Evolutionary conservation across 37 sponge, comb jelly and placozoan species (phyloP), one percentile per base, ranked within the genome.

Genomic region (Chondrilla cf. caribensis): DNA sequence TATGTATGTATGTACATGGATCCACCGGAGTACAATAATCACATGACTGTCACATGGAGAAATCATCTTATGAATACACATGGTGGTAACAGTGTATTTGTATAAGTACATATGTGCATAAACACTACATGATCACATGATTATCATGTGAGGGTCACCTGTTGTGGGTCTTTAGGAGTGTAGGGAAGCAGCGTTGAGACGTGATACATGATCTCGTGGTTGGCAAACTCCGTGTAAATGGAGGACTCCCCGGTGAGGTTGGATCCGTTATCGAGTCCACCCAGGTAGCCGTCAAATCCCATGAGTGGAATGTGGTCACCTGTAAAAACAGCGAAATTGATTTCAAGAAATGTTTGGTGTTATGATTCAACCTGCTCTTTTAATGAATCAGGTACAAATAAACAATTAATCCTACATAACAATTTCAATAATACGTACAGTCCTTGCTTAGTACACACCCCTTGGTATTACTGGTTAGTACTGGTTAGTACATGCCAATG

Each of bases 151-250:
- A 21, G 5, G 19, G 22, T 73, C 77, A 93, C 93, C 91, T 96
- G 96, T 84, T 97, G 95, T 5, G 81, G 82, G 83, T 94, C 95
- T 28, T 87, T 90, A 28, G 86, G 85, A 31, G 87, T 79, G 72
- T 84, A 91, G n/a, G 98, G 98, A 38, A 97, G 81, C 31, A 97
- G 88, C 2, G 98, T 86, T 17, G 98, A 83, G 36, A 97, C 98
- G 77, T 97, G 98, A 75, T 90, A 97, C 98, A 97, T 97, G 38
- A 97, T 71, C 83, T 94, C 93, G 42, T 91, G 82, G 0, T 72
- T 85, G 67, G 67, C 59, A 58, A 70, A 84, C 88, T 92, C 83
- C n/a, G 93, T 88, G 82, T 78, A 91, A 44, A 97, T 90, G 58
- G 90, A 91, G 28, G 84, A 58, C 71, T 95, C 89, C 31, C 98